Conservation (phyloP, 2,113 vertebrate species). For the Pterocles burchelli region DNA sequence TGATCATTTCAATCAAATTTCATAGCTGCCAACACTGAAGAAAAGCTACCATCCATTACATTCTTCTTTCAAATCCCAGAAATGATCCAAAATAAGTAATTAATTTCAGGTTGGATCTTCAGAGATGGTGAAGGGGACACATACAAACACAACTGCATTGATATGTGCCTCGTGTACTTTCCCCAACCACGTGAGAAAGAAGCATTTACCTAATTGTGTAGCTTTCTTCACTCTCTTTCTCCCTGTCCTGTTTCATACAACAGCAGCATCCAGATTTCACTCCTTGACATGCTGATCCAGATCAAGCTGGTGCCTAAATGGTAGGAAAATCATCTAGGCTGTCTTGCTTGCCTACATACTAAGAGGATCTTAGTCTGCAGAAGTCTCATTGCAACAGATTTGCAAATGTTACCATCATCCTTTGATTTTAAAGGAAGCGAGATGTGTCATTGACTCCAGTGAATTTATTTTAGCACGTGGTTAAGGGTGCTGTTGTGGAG, state of each 20-base stretch:
- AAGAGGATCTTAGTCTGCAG: not conserved
- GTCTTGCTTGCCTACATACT: not conserved
- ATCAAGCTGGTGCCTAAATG: not conserved
- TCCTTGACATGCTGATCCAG: not conserved
- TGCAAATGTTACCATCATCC: not conserved
- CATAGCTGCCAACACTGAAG: not conserved
- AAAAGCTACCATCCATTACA: not conserved
- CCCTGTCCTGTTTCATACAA: not conserved
- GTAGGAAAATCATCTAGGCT: not conserved
- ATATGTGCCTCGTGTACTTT: not conserved
- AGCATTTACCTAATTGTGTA: not conserved
- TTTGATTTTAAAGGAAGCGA: not conserved
- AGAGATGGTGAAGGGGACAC: not conserved
- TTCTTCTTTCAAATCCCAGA: not conserved
- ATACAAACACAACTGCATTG: not conserved
- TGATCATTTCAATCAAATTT: conserved; percentile 7
- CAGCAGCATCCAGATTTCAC: not conserved
- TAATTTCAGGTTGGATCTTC: not conserved
- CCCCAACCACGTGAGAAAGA: not conserved
- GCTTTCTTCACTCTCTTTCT: not conserved
- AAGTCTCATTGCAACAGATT: not conserved
- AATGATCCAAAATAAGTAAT: not conserved
- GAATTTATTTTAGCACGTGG: not conserved
- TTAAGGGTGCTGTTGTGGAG: not conserved
- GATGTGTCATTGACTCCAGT: not conserved